These are phyloP conservation scores for Mythimna impura DNA, from an alignment of 2,888 invertebrate genomes.

Conservation along the genomic window DNA sequence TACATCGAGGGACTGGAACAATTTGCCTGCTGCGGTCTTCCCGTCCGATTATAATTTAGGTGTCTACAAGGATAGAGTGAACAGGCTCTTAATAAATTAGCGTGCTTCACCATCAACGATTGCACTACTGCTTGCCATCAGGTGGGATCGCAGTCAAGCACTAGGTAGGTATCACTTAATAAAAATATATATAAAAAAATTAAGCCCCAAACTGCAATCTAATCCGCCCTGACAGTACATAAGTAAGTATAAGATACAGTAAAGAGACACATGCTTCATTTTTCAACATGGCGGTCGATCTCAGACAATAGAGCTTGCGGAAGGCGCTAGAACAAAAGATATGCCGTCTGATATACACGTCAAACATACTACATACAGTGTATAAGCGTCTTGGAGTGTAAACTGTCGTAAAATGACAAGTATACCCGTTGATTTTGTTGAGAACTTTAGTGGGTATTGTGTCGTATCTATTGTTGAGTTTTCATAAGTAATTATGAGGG, in stretches of 20 bases:
- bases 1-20: too few species aligned
- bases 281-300: conserved; percentile 58
- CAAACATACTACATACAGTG: conserved; percentile 24
- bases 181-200: too few species aligned
- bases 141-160: too few species aligned
- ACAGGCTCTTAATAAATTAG: too few species aligned
- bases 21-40: too few species aligned
- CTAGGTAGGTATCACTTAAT: too few species aligned
- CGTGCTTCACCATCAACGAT: too few species aligned
- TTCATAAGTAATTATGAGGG: background rate
- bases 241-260: conserved; percentile 26
- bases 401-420: conserved; percentile 52
- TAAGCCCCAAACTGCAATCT: background rate
- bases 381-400: conserved; percentile 42
- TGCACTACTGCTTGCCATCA: too few species aligned
- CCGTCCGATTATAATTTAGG: too few species aligned
- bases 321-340: conserved; percentile 57
- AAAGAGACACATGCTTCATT: conserved; percentile 52
- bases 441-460: conserved; percentile 6
- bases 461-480: background rate
- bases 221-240: conserved; percentile 7
- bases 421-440: conserved; percentile 22
- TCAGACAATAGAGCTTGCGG: conserved; percentile 54
- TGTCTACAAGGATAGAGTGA: too few species aligned
- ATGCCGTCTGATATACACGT: conserved; percentile 43